A percentile compares a stretch with the other conserved stretches of the same genome.
These are phyloP conservation scores for Ferdinandea cuprea DNA, from an alignment of 2,888 invertebrate genomes.

Conservation along the genomic window DNA sequence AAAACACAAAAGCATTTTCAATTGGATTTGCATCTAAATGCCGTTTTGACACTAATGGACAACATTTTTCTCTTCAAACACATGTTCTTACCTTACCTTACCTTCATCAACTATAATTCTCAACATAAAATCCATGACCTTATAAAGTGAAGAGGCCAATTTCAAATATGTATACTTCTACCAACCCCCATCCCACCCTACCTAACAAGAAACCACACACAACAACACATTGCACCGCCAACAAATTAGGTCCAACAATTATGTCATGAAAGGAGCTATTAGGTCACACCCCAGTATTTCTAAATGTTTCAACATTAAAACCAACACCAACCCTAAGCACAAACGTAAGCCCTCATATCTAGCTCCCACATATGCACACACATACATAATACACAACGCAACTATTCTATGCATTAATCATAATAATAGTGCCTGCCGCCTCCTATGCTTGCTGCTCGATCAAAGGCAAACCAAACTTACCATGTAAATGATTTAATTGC, in stretches of 20 bases:
- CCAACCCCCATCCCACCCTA: slow-evolving; percentile 30
- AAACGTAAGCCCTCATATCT: slow-evolving; percentile 37
- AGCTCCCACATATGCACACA: neutral
- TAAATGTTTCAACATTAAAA: slow-evolving; percentile 61
- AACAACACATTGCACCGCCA: slow-evolving; percentile 6
- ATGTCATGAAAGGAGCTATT: slow-evolving; percentile 63
- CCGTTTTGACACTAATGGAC: too few species aligned
- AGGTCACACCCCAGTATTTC: slow-evolving; percentile 61
- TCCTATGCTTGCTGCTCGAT: slow-evolving; percentile 31
- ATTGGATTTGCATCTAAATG: too few species aligned
- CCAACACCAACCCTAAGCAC: slow-evolving; percentile 67
- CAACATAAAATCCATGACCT: neutral
- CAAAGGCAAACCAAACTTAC: slow-evolving; percentile 40
- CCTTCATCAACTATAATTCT: too few species aligned
- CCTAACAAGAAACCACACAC: neutral
- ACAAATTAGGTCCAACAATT: slow-evolving; percentile 68
- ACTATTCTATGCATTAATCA: slow-evolving; percentile 65
- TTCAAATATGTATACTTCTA: too few species aligned
- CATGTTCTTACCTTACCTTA: too few species aligned
- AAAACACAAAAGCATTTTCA: too few species aligned
- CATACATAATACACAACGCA: slow-evolving; percentile 23
- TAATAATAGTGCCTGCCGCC: slow-evolving; percentile 58
- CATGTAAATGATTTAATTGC: slow-evolving; percentile 65
- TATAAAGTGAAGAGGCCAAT: slow-evolving; percentile 19
- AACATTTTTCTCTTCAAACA: too few species aligned